These are phyloP conservation scores for Hyles euphorbiae DNA, from an alignment of 1,140 invertebrate species.

Conservation along the genomic window DNA sequence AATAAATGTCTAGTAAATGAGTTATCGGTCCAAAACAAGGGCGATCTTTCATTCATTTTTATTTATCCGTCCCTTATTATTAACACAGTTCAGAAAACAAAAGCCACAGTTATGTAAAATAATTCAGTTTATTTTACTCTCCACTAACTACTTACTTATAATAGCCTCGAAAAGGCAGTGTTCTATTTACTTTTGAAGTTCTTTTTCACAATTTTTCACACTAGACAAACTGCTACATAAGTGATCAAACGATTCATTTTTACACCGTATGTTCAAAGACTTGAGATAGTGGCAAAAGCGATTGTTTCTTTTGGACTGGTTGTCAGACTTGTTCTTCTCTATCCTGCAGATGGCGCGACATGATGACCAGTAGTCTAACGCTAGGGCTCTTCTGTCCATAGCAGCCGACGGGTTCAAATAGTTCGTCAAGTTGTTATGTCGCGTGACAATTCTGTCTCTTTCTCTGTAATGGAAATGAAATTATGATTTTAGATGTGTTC, in stretches of 20 bases:
- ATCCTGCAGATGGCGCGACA: conserved; percentile 76
- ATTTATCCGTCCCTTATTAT: no score
- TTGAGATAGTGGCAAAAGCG: conserved; percentile 79
- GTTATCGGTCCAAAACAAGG: no score
- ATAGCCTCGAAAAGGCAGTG: no score
- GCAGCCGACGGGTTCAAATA: conserved; percentile 43
- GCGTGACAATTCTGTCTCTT: conserved; percentile 36
- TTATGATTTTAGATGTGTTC: no score
- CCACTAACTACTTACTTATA: no score
- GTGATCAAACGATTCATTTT: conserved; percentile 61
- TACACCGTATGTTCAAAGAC: conserved; percentile 55
- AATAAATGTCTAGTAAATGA: no score
- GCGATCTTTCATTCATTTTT: no score
- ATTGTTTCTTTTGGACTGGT: conserved; percentile 73
- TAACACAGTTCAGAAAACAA: no score
- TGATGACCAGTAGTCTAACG: conserved; percentile 76
- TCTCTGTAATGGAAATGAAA: conserved; percentile 44
- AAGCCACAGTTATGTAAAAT: no score
- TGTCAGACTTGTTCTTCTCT: conserved; percentile 72
- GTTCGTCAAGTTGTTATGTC: conserved; percentile 47
- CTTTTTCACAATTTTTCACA: background rate
- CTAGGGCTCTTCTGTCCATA: conserved; percentile 52
- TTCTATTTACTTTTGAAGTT: no score
- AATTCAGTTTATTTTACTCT: no score
- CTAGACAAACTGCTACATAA: conserved; percentile 49